Conservation (phyloP, 2,113 vertebrate genomes). For the Geothlypis trichas region DNA sequence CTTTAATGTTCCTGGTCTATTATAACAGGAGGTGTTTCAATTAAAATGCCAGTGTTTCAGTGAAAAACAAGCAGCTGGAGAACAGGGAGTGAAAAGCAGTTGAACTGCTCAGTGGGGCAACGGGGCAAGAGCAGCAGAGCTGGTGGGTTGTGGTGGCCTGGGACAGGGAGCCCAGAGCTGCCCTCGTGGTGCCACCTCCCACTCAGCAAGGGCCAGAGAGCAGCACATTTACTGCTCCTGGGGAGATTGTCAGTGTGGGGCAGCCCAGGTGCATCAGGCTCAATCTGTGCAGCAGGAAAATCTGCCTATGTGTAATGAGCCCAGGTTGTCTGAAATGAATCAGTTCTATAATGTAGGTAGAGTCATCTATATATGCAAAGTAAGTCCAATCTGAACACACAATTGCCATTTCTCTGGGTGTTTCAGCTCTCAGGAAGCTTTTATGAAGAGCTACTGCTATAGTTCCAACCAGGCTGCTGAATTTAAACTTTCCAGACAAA, state of each 20-base stretch:
- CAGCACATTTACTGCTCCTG: neutral
- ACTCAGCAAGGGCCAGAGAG: neutral
- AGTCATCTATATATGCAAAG: neutral
- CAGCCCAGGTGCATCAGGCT: constrained; percentile 5
- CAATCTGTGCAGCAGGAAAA: constrained; percentile 11
- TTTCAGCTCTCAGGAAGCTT: constrained; percentile 3
- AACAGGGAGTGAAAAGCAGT: neutral
- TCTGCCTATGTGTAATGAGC: neutral
- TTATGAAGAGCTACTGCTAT: neutral
- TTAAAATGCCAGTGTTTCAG: neutral
- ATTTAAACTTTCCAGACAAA: neutral
- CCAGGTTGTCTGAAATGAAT: constrained; percentile 35
- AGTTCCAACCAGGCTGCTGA: neutral
- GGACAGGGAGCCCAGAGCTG: neutral
- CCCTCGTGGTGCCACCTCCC: neutral
- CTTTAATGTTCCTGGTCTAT: neutral
- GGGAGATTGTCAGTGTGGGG: neutral
- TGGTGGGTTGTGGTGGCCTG: neutral
- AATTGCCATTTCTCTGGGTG: neutral
- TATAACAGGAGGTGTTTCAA: neutral
- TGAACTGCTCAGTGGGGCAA: too few species aligned
- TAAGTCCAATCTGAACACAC: neutral
- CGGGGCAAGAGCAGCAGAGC: neutral
- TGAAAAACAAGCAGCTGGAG: neutral
- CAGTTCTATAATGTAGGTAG: neutral